A percentile compares a stretch with the other conserved stretches of the same genome.
These are phyloP conservation scores for Hozukius guyotensis DNA, from an alignment of 2,797 vertebrate species.

Conservation along the genomic window DNA sequence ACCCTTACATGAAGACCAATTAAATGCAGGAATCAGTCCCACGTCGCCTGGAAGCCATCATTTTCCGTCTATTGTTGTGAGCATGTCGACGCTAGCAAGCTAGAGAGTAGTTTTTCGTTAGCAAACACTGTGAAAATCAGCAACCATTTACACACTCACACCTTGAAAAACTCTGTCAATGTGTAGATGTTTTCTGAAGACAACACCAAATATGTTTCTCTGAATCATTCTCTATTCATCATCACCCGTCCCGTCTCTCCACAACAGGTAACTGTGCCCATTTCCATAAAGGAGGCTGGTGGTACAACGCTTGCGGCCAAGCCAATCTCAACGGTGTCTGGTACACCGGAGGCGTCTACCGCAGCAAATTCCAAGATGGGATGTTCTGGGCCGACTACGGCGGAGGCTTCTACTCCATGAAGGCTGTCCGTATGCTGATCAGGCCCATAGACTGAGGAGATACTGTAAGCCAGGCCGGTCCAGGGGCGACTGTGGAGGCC, in stretches of 20 bases:
- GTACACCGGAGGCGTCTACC: constrained; percentile 97
- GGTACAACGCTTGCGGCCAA: constrained; percentile 97
- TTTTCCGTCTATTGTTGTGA: neutral
- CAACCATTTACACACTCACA: too few species aligned
- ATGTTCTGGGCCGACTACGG: constrained; percentile 99
- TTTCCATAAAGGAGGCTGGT: constrained; percentile 99
- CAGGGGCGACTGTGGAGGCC: constrained; percentile 29
- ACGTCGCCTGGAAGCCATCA: neutral
- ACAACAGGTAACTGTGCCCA: constrained; percentile 95
- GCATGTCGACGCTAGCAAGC: neutral
- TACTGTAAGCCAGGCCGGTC: constrained; percentile 25
- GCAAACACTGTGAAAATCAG: neutral
- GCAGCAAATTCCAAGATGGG: constrained; percentile 96
- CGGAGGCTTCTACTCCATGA: constrained; percentile 96
- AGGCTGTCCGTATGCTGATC: constrained; percentile 90
- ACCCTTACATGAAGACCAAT: neutral
- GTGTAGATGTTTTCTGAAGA: neutral
- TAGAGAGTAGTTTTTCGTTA: neutral
- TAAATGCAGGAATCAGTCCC: neutral
- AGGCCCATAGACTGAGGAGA: constrained; percentile 85
- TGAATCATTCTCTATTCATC: neutral
- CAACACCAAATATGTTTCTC: neutral
- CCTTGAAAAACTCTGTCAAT: neutral
- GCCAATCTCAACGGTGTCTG: constrained; percentile 98
- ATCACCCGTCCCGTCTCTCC: neutral